Evolutionary conservation across 1,140 invertebrate genomes (phyloP).

Genomic region (Trichonephila clavipes): DNA sequence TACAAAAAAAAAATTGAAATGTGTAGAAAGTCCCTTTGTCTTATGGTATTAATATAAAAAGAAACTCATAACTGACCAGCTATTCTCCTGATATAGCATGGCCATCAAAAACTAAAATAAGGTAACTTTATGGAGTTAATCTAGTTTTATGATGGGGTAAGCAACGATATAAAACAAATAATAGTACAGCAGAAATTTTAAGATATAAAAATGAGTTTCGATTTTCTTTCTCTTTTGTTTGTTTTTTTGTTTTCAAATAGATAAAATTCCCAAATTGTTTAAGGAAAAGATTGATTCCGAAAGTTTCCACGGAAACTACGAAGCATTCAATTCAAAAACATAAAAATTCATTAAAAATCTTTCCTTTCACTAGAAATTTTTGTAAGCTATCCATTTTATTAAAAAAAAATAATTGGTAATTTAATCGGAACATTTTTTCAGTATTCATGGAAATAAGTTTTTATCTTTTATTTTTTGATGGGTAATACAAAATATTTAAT

Average conservation of each 20-base stretch:
- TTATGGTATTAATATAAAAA: neutral
- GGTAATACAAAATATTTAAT: no score
- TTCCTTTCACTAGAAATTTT: no score
- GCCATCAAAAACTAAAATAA: conserved; percentile 24
- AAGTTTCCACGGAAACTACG: no score
- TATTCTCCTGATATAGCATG: neutral
- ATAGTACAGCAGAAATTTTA: neutral
- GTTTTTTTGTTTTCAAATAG: neutral
- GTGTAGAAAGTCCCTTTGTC: neutral
- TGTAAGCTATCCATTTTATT: no score
- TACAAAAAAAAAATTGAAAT: no score
- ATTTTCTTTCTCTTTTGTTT: neutral
- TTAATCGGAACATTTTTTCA: no score
- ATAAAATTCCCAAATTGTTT: no score
- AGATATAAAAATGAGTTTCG: neutral
- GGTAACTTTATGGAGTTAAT: conserved; percentile 38
- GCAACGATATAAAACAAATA: neutral
- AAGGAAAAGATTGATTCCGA: no score
- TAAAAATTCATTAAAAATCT: no score
- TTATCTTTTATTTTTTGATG: no score
- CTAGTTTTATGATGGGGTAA: conserved; percentile 30
- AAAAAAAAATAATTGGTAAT: no score
- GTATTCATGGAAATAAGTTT: no score
- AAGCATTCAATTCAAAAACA: neutral
- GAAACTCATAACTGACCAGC: neutral